Evolutionary conservation across 2,888 invertebrate genomes (phyloP).

Genomic region (Rhaphigaster nebulosa): DNA sequence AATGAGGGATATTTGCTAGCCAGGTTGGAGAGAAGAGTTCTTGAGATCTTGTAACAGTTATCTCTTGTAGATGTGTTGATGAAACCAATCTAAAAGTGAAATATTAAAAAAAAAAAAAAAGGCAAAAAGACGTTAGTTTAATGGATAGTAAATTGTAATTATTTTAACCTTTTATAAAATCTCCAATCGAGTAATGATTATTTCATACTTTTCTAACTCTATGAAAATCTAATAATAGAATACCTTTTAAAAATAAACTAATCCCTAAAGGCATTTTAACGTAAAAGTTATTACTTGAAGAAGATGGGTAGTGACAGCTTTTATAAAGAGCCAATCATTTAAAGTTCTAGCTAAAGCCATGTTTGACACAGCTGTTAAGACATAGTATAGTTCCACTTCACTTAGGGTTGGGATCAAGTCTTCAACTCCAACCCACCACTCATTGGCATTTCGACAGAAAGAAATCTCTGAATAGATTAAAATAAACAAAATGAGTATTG

Average conservation of each 20-base stretch:
- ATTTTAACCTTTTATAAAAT: background rate
- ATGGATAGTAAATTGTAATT: background rate
- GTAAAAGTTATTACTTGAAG: conserved; percentile 73
- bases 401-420: conserved; percentile 76
- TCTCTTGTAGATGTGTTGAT: conserved; percentile 79
- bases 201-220: background rate
- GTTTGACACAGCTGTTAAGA: conserved; percentile 83
- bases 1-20: conserved; percentile 79
- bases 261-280: background rate
- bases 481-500: background rate
- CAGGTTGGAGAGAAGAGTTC: conserved; percentile 80
- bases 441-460: conserved; percentile 57
- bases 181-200: background rate
- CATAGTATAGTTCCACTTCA: conserved; percentile 82
- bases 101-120: conserved; percentile 53
- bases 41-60: conserved; percentile 80
- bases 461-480: conserved; percentile 17
- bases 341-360: conserved; percentile 79
- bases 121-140: background rate
- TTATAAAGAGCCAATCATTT: conserved; percentile 77
- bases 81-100: conserved; percentile 77
- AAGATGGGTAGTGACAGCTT: conserved; percentile 77
- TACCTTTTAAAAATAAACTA: background rate
- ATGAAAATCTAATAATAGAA: background rate
- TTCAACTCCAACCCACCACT: conserved; percentile 71